A percentile compares a stretch with the other conserved stretches of the same genome.
phyloP scores from a whole-genome alignment of 1,140 invertebrate genomes.

The Mamestra configurata region DNA sequence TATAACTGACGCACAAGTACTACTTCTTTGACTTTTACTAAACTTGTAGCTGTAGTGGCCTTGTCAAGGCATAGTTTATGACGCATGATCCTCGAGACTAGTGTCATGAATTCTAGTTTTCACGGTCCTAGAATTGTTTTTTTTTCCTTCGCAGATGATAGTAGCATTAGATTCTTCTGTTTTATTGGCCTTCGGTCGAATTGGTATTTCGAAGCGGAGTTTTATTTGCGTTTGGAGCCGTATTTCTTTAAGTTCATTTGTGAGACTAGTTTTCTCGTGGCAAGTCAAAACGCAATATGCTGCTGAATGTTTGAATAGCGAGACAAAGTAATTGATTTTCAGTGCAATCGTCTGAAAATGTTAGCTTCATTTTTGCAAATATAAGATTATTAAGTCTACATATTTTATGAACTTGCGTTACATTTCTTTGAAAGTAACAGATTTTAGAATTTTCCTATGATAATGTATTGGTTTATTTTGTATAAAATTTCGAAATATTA shows the following conservation, averaged over 20 bases:
- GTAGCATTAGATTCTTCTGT: conserved; percentile 13
- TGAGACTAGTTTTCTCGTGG: background rate
- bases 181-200: conserved; percentile 15
- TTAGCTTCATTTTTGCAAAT: no score
- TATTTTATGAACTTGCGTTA: no score
- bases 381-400: no score
- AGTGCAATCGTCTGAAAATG: no score
- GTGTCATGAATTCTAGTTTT: conserved; percentile 38
- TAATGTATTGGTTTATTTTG: no score
- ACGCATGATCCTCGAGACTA: background rate
- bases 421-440: no score
- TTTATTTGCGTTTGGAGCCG: background rate
- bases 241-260: background rate
- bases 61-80: conserved; percentile 34
- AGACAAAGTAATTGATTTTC: background rate
- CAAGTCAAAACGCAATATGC: background rate
- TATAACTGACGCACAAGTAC: conserved; percentile 63
- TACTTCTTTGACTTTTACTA: conserved; percentile 68
- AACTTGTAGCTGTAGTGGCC: conserved; percentile 56
- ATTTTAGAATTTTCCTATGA: no score
- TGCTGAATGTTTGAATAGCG: background rate
- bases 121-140: conserved; percentile 3
- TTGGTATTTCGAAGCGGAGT: background rate
- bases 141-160: background rate
- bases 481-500: no score